phyloP scores from a whole-genome alignment of 2,113 vertebrate species.

The Riparia riparia region DNA sequence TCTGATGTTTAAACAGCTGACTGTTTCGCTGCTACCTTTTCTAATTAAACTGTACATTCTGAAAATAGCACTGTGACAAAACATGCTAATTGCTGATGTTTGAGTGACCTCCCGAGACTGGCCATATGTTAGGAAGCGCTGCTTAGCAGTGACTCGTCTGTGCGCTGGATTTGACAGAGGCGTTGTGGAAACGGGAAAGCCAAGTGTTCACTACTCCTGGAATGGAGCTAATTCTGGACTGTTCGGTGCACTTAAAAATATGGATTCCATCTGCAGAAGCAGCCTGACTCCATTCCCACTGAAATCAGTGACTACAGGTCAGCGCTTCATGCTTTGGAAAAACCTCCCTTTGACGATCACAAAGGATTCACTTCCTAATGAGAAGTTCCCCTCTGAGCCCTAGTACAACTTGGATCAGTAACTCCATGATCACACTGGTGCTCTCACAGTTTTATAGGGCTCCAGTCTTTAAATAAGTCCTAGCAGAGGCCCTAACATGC shows the following conservation, averaged over 20 bases:
- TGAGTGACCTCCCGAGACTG: conserved; percentile 50
- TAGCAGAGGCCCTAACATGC: not conserved
- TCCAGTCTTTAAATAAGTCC: not conserved
- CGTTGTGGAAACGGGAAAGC: conserved; percentile 7
- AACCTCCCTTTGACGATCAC: not conserved
- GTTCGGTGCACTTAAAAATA: not conserved
- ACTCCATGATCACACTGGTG: not conserved
- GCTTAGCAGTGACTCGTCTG: not conserved
- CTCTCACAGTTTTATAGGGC: not conserved
- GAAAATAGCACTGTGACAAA: conserved; percentile 65
- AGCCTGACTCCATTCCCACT: not conserved
- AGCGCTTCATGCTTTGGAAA: not conserved
- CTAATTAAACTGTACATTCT: conserved; percentile 66
- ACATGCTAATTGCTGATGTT: conserved; percentile 58
- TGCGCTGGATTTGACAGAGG: not conserved
- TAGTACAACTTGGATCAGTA: not conserved
- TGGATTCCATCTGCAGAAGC: not conserved
- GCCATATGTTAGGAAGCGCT: conserved; percentile 52
- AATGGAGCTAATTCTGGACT: not conserved
- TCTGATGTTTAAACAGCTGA: conserved; percentile 49
- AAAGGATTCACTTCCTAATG: not conserved
- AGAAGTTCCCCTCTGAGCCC: not conserved
- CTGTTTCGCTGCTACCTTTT: conserved; percentile 48
- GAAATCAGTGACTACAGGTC: not conserved
- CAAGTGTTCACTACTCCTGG: not conserved